Evolutionary conservation across 2,888 invertebrate species (phyloP).

Genomic region (Candidula unifasciata): DNA sequence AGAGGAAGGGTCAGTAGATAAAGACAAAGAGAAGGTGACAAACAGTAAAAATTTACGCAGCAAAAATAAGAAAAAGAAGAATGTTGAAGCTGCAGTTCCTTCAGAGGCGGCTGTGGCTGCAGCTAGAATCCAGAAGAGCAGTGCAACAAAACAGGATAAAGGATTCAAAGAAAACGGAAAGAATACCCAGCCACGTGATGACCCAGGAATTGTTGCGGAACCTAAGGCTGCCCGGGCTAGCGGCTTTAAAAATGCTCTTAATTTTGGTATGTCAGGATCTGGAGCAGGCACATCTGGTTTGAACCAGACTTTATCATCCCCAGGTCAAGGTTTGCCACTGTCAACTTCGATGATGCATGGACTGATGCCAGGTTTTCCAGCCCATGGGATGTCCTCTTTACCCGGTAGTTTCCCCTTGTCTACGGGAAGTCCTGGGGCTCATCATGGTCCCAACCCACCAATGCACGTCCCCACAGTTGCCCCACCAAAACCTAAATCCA

Average conservation of each 20-base stretch:
- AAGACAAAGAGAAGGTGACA: not conserved
- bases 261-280: slow-evolving; percentile 32
- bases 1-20: not conserved
- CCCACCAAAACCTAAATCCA: slow-evolving; percentile 61
- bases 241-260: slow-evolving; percentile 7
- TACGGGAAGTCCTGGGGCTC: not conserved
- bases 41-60: not conserved
- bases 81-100: not conserved
- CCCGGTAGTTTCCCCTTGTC: slow-evolving; percentile 26
- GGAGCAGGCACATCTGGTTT: not conserved
- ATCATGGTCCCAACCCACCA: slow-evolving; percentile 1
- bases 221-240: not conserved
- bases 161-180: too few species aligned
- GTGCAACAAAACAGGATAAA: not conserved
- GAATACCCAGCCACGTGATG: not conserved
- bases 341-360: not conserved
- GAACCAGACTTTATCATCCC: not conserved
- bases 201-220: slow-evolving; percentile 41
- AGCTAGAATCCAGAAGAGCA: slow-evolving; percentile 3
- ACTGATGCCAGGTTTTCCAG: not conserved
- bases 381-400: not conserved
- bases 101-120: not conserved
- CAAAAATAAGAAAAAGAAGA: not conserved
- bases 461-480: slow-evolving; percentile 41
- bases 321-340: not conserved